These are phyloP conservation scores for Tinamus major DNA, from an alignment of 2,797 vertebrate genomes.

Conservation along the genomic window DNA sequence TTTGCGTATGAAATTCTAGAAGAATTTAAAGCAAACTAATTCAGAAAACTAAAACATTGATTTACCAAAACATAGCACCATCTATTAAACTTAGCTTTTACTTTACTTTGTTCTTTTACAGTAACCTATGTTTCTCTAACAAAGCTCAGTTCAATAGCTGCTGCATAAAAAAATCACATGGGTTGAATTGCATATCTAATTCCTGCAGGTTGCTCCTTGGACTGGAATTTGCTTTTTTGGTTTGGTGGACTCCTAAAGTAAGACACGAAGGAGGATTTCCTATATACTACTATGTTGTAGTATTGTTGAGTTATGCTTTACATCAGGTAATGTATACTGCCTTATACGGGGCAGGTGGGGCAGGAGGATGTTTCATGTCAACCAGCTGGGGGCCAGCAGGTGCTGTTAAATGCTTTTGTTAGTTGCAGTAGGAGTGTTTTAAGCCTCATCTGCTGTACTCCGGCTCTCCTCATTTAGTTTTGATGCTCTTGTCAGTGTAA, in stretches of 20 bases:
- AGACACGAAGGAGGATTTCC: constrained; percentile 91
- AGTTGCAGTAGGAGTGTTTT: neutral
- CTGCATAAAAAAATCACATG: neutral
- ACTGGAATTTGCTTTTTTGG: constrained; percentile 90
- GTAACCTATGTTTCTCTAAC: neutral
- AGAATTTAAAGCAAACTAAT: neutral
- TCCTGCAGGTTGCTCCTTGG: constrained; percentile 90
- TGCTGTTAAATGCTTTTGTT: neutral
- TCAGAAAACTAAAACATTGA: neutral
- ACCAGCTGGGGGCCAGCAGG: rapidly evolving
- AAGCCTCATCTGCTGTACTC: neutral
- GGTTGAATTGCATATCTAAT: neutral
- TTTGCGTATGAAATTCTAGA: neutral
- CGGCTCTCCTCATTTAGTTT: neutral
- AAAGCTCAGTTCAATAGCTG: neutral
- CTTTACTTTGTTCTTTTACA: neutral
- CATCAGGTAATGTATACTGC: constrained; percentile 86
- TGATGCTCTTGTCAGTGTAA: too few species aligned
- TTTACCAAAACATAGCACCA: neutral
- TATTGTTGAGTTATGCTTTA: constrained; percentile 92
- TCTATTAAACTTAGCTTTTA: neutral
- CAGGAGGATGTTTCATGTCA: rapidly evolving
- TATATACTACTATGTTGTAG: constrained; percentile 88
- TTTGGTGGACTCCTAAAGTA: constrained; percentile 95
- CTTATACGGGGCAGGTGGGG: neutral